Evolutionary conservation across 1,140 invertebrate species (phyloP), one percentile per base, ranked within the genome.

Genomic region (Anoplolepis gracilipes): DNA sequence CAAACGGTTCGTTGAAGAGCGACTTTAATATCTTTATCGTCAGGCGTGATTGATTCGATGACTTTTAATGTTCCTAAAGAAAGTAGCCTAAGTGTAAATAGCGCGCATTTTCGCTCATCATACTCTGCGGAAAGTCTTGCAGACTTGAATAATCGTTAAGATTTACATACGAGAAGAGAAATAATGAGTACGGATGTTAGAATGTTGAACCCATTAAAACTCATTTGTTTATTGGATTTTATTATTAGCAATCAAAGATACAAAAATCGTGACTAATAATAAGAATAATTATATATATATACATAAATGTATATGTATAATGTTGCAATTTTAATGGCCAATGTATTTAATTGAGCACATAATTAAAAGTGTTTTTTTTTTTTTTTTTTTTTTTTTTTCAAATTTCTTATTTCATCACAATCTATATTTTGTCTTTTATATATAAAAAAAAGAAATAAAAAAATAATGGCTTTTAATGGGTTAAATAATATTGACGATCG

Each of bases 1-100:
- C 53, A 59, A 61, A 13, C n/a, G 78, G 36, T 36, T 61, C 16
- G 8, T 53, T 57, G n/a, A 61, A 70, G 49, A 85, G 61, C 82
- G 59, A 62, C 22, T 42, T 72, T 33, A 55, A 76, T 30, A 59
- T 42, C 73, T 67, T 69, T 57, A n/a, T 70, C 76, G 39, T 6
- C 73, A 77, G 61, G 62, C 36, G 62, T 69, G 77, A 87, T 87
- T 89, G 76, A 90, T 90, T 90, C 86, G 88, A 90, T 86, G 78
- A 91, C 85, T 85, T 78, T 78, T 91, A 85, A 93, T 92, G 92
- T 93, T 93, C 92, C 92, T 93, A 92, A 91, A 91, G 84, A 89
- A 88, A 90, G 72, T 90, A 90, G 89, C 82, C 67, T 90, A 90
- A 90, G 88, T 88, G 88, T 86, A 90, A 73, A 90, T 88, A 90